These are phyloP conservation scores for Mohoua ochrocephala DNA, from an alignment of 2,113 vertebrate genomes.

Conservation along the genomic window DNA sequence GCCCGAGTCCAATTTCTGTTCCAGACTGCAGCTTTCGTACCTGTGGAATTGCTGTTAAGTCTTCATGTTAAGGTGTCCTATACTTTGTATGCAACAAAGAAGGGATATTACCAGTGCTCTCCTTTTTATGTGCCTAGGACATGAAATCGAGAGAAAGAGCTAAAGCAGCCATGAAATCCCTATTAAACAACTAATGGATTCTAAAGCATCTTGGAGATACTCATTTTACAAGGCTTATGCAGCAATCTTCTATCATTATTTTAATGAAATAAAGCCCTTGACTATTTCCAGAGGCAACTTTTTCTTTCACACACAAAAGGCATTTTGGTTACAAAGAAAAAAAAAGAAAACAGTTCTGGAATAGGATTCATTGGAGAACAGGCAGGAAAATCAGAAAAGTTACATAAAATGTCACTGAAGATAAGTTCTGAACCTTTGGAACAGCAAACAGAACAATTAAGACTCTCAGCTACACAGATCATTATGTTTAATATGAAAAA, in stretches of 20 bases:
- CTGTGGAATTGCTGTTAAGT: background rate
- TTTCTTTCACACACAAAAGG: background rate
- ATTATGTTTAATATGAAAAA: constrained; percentile 48
- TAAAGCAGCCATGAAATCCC: constrained; percentile 47
- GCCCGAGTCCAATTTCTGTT: background rate
- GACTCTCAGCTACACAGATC: background rate
- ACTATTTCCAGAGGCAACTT: constrained; percentile 26
- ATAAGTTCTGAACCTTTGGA: background rate
- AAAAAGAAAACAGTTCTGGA: background rate
- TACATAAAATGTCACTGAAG: background rate
- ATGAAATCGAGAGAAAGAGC: constrained; percentile 7
- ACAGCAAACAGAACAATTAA: constrained; percentile 23
- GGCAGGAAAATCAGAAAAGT: background rate
- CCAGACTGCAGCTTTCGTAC: background rate
- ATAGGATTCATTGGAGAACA: background rate
- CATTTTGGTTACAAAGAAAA: background rate
- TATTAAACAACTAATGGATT: constrained; percentile 43
- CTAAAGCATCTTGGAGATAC: constrained; percentile 33
- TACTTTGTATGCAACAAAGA: background rate
- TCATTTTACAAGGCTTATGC: constrained; percentile 31
- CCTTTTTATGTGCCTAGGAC: background rate
- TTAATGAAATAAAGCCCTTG: constrained; percentile 35
- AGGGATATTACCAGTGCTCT: background rate
- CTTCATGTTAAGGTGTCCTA: background rate
- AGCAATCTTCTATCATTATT: constrained; percentile 21